Base-by-base conservation (phyloP, 2,113 vertebrate genomes). In the Pseudorhombus dupliciocellatus region DNA sequence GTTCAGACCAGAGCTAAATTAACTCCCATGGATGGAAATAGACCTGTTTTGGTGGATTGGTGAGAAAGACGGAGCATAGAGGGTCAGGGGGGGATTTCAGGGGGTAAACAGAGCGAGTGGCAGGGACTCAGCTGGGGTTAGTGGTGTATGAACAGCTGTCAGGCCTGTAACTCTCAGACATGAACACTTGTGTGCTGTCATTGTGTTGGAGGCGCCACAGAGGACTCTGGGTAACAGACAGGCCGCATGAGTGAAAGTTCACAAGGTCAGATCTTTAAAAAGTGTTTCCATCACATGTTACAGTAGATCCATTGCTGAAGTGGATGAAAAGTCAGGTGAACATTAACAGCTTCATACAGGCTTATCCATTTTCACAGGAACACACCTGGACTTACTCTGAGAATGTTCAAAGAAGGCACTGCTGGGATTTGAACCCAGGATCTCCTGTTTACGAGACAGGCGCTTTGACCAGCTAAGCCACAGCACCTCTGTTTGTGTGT, bases 71-170 rank as follows among this genome's bases (percentile, higher is more conserved):
- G 7, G 25, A 40, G 16, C 42, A 46, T 15, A 16, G 4, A 18
- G 42, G 42, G 42, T 15, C 46, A 9, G 46, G 63, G 22, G 22
- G 14, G 54, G 59, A 24, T 57, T 67, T n/a, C 15, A 15, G 24
- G 62, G 46, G 31, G 44, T 60, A 53, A 68, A 58, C n/a, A 15
- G 31, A 44, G 37, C 11, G 48, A 37, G 16, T 50, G 53, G 20
- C 2, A 22, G 40, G 42, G 42, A 46, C 42, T 46, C 42, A 46
- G 42, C 15, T 4, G 15, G 74, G 52, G 57, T 65, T 60, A 55
- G 68, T 2, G 9, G 4, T 58, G 63, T 70, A 1, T 54, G 44
- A 55, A 75, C 85, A 87, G 82, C 82, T 87, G 85, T 57, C n/a
- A 14, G 0, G 62, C 60, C 1, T 73, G 73, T 60, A 62, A 46